Base-by-base conservation (phyloP, 1,140 invertebrate species). In the Hypsibius dujardini region DNA sequence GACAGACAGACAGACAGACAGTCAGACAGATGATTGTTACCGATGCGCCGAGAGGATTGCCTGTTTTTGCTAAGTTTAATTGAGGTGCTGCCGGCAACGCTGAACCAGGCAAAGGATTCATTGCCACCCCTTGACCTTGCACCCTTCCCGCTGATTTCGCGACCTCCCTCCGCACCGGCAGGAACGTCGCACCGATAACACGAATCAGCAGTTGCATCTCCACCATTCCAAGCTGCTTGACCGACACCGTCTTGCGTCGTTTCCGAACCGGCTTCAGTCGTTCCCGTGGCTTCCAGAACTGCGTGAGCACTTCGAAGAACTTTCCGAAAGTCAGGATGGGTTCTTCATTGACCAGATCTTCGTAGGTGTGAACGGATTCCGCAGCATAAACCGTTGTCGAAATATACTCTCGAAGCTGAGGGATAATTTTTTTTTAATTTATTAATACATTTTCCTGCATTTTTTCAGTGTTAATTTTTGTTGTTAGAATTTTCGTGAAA, bases 301-400 rank as follows among this genome's bases (percentile, higher is more conserved):
- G 7, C 7, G 50, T 15, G 3, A 69, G n/a, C 67, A 3, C 3
- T n/a, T 59, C 67, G 15, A 69, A 3, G 67, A 59, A 45, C 42
- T 59, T 3, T 15, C 42, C 67, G 67, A 69, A 7, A 7, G 42
- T 69, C 50, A 59, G 67, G 15, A n/a, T 69, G 67, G 67, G 67
- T 15, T 69, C 67, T 28, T 59, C 56, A n/a, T 59, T 45, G 42
- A 69, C 67, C 42, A 69, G 42, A 7, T 69, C 67, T 28, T 45
- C 42, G 67, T 69, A 69, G 15, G 67, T 69, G 42, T 7, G 42
- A 59, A 15, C 42, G 42, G 42, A 46, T 59, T 69, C n/a, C 7
- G 67, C 3, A 45, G 3, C 28, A 28, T 15, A 3, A 59, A 69
- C 42, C 7, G 15, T 15, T 3, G 42, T 59, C n/a, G 28, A 46